Percentiles rank a stretch among this genome's conserved stretches.
phyloP scores from a whole-genome alignment of 1,140 invertebrate species.

The Ephestia elutella region DNA sequence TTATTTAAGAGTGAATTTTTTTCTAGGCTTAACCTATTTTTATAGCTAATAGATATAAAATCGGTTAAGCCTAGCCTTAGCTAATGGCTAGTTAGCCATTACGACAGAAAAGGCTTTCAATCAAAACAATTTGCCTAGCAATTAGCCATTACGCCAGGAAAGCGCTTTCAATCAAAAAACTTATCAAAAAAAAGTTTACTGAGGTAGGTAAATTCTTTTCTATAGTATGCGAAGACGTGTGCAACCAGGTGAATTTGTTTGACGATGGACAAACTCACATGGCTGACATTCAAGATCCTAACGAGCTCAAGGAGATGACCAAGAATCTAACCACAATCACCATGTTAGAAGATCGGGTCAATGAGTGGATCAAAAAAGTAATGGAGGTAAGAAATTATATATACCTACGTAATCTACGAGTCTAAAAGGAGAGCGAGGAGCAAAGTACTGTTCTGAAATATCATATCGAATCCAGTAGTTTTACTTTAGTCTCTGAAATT shows the following conservation, averaged over 20 bases:
- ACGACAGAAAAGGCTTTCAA: no score
- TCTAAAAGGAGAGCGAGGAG: no score
- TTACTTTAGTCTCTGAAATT: no score
- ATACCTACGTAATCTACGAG: background rate
- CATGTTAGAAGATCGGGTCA: conserved; percentile 80
- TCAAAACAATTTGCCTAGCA: no score
- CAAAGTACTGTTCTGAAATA: no score
- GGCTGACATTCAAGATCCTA: conserved; percentile 74
- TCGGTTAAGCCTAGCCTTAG: no score
- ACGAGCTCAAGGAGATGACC: conserved; percentile 81
- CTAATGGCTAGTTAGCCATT: no score
- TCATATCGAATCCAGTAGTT: no score
- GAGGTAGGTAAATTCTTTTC: background rate
- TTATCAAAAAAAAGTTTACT: background rate
- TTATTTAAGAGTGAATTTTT: no score
- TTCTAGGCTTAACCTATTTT: no score
- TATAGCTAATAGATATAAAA: no score
- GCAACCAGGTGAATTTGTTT: conserved; percentile 83
- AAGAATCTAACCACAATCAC: conserved; percentile 77
- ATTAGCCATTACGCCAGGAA: no score
- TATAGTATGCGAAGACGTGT: conserved; percentile 86
- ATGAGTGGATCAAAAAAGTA: conserved; percentile 84
- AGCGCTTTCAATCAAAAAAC: background rate
- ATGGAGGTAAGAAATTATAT: conserved; percentile 72
- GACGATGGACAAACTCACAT: conserved; percentile 80